A percentile compares a stretch with the other conserved stretches of the same genome.
These are phyloP conservation scores for Lepus townsendii DNA, from an alignment of 2,797 vertebrate species.

Conservation along the genomic window DNA sequence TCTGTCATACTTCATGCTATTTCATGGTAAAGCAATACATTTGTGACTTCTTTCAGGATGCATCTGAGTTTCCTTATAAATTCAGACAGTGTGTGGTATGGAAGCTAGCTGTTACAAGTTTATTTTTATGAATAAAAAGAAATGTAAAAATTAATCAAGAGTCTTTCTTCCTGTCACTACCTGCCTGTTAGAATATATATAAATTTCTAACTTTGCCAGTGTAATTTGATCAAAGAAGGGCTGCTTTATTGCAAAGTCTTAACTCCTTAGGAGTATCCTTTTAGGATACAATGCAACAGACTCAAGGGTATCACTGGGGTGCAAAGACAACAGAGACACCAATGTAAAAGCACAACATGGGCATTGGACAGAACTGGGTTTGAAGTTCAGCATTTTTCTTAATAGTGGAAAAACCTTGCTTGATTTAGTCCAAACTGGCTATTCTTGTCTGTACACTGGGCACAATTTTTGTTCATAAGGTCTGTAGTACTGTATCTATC, in stretches of 20 bases:
- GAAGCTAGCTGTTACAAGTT: constrained; percentile 80
- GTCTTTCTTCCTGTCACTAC: constrained; percentile 65
- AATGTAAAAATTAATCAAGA: constrained; percentile 82
- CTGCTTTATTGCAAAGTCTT: background rate
- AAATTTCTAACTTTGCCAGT: constrained; percentile 25
- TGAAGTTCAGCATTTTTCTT: background rate
- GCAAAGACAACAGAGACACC: background rate
- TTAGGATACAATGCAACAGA: background rate
- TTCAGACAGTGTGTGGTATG: constrained; percentile 83
- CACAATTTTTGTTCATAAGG: background rate
- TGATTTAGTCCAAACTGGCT: background rate
- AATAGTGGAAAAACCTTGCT: background rate
- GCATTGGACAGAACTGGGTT: background rate
- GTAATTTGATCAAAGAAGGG: background rate
- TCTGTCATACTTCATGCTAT: constrained; percentile 42
- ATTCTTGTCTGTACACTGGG: constrained; percentile 44
- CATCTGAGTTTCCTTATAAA: constrained; percentile 83
- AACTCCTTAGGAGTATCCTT: background rate
- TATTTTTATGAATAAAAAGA: constrained; percentile 84
- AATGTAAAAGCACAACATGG: background rate
- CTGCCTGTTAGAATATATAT: constrained; percentile 23
- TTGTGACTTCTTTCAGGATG: constrained; percentile 84
- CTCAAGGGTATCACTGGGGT: background rate
- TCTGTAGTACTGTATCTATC: background rate
- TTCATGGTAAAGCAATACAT: constrained; percentile 78